phyloP scores from a whole-genome alignment of 2,113 vertebrate species.

The Periophthalmus modestus region DNA sequence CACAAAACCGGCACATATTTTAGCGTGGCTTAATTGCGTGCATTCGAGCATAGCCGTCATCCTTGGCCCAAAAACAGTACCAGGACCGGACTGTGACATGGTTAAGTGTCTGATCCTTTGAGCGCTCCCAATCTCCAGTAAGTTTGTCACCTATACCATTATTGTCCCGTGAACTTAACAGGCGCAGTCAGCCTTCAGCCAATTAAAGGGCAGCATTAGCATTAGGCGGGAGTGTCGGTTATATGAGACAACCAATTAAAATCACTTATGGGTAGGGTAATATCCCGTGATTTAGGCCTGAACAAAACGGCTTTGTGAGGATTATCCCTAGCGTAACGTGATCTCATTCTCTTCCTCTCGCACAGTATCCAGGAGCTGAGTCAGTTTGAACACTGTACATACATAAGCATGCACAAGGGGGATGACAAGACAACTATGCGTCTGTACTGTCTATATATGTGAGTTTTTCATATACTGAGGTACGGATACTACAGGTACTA shows the following conservation, averaged over 20 bases:
- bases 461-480: neutral
- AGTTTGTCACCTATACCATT: constrained; percentile 74
- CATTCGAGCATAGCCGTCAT: neutral
- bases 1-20: constrained; percentile 17
- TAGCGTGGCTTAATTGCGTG: constrained; percentile 3
- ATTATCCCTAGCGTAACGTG: constrained; percentile 76
- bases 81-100: constrained; percentile 57
- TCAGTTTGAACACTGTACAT: constrained; percentile 34
- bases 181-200: constrained; percentile 57
- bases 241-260: constrained; percentile 82
- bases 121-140: constrained; percentile 74
- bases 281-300: constrained; percentile 76
- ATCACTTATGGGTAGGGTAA: constrained; percentile 76
- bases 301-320: constrained; percentile 77
- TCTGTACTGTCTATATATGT: constrained; percentile 4
- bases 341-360: constrained; percentile 74
- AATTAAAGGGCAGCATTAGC: constrained; percentile 72
- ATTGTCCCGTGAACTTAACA: constrained; percentile 72
- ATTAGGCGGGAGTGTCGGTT: constrained; percentile 64
- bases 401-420: constrained; percentile 34
- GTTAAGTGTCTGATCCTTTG: constrained; percentile 62
- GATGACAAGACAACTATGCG: constrained; percentile 56
- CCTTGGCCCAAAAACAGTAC: constrained; percentile 44
- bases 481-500: neutral
- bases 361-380: constrained; percentile 39